Evolutionary conservation across 2,888 invertebrate species (phyloP), one percentile per base, ranked within the genome.

Genomic region (Epirrita christyi): DNA sequence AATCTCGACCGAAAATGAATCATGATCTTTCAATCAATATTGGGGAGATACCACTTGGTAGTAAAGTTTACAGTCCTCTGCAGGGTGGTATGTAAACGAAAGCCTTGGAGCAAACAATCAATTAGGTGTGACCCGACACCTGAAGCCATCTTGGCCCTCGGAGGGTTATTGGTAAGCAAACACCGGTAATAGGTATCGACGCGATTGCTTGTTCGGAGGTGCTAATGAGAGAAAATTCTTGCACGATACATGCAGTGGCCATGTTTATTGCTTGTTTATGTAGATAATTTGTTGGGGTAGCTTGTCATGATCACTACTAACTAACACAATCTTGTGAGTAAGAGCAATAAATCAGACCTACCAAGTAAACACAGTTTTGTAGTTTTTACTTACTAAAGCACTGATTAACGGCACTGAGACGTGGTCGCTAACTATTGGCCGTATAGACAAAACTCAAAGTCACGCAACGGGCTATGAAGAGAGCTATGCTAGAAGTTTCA

Each of bases 181-280:
- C 55, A 49, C 34, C 29, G 49, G 49, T 55, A 59, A 55, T 51
- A 44, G 59, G 54, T 43, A 59, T 46, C 59, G 59, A 50, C 32
- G 50, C 45, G 50, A 55, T 50, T 41, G 59, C 15, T 38, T 43
- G 43, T 13, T 51, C 36, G 14, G 41, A 59, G 50, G 47, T 54
- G 55, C 60, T 62, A 65, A 65, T 62, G 60, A 62, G 63, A 49
- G 61, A 56, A 54, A 58, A 61, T 59, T 43, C 52, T 46, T 42
- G 59, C 46, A 48, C 45, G 37, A 14, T 41, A 49, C 55, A 48
- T 51, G 47, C 43, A 51, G 51, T 37, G 36, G 43, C 32, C 28
- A 36, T 50, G 49, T 55, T 55, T 56, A 51, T 42, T 42, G 27
- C 40, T 45, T 42, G 47, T 56, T 51, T 41, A 36, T 44, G 38